Evolutionary conservation across 2,797 vertebrate genomes (phyloP), one percentile per base, ranked within the genome.

Genomic region (Microtus californicus): DNA sequence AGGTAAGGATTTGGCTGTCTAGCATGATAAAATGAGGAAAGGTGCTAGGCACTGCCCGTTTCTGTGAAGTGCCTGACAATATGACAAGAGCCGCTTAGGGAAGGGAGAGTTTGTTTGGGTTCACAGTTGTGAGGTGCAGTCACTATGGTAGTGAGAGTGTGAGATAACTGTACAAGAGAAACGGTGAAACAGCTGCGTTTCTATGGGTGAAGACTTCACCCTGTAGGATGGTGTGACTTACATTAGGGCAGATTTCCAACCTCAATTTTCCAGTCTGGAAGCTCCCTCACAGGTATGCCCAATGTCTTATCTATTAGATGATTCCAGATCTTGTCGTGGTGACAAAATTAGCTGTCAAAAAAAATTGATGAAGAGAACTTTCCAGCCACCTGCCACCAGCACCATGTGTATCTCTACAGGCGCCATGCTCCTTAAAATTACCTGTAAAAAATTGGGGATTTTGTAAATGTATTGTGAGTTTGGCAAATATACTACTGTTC

Each of bases 381-480:
- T 12, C 12, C 43, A 37, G 31, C 59, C 65, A 56, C 51, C 73
- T 95, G 19, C 81, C 0, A 0, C 61, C 0, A 5, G 31, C 11
- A 83, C 61, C 23, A 11, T 0, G 12, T 34, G 10, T 23, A 19
- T 56, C 34, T 65, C 25, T 51, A 56, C 45, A 4, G 29, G 63
- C 51, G 31, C 65, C 29, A 25, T 27, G 19, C 54, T 87, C 69
- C 76, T 97, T 85, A 37, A 79, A 83, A 81, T 56, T 1, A 74
- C 59, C 45, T 48, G 43, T 31, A 31, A 17, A 31, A 74, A 48
- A 31, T 31, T 63, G 63, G 92, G 69, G 90, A 71, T 79, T 93
- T 93, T 27, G 9, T 86, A 61, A 83, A 67, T 54, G 31, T 59
- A 31, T 80, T 79, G 56, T 93, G 79, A 89, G 76, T 89, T 87